Conservation (phyloP, 2,888 invertebrate genomes). For the Embidobia sp. region DNA sequence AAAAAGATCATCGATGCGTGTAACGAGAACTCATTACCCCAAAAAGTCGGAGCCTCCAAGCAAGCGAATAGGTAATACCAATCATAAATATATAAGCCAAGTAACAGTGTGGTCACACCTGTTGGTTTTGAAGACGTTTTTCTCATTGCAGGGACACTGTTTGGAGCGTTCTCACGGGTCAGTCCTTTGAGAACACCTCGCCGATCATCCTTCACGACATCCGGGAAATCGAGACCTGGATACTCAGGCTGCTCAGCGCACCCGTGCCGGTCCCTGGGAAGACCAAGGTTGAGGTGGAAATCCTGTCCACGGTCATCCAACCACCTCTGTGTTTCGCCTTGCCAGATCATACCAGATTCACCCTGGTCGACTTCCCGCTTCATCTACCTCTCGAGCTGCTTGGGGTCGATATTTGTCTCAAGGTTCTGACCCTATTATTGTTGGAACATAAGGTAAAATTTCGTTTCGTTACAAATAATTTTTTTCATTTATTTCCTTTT, state of each 20-base stretch:
- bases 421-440: slow-evolving; percentile 96
- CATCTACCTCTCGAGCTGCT: slow-evolving; percentile 98
- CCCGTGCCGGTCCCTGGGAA: slow-evolving; percentile 99
- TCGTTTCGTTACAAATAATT: too few relatives aligned
- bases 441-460: slow-evolving; percentile 96
- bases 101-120: slow-evolving; percentile 59
- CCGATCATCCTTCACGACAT: slow-evolving; percentile 97
- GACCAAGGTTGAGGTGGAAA: slow-evolving; percentile 89
- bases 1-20: slow-evolving; percentile 98
- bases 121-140: slow-evolving; percentile 62
- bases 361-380: slow-evolving; percentile 98
- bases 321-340: slow-evolving; percentile 95
- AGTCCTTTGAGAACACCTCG: slow-evolving; percentile 90
- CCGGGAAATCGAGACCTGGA: slow-evolving; percentile 99
- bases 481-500: too few relatives aligned
- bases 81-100: slow-evolving; percentile 41
- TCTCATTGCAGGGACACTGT: slow-evolving; percentile 90
- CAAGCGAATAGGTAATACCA: slow-evolving; percentile 88
- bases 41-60: slow-evolving; percentile 93
- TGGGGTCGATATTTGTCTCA: slow-evolving; percentile 98
- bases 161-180: slow-evolving; percentile 96
- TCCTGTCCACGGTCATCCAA: slow-evolving; percentile 92
- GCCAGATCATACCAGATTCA: slow-evolving; percentile 98
- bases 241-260: slow-evolving; percentile 95
- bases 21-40: slow-evolving; percentile 95